Evolutionary conservation across 2,888 invertebrate genomes (phyloP), one percentile per base, ranked within the genome.

Genomic region (Kryphioiulus occultus): DNA sequence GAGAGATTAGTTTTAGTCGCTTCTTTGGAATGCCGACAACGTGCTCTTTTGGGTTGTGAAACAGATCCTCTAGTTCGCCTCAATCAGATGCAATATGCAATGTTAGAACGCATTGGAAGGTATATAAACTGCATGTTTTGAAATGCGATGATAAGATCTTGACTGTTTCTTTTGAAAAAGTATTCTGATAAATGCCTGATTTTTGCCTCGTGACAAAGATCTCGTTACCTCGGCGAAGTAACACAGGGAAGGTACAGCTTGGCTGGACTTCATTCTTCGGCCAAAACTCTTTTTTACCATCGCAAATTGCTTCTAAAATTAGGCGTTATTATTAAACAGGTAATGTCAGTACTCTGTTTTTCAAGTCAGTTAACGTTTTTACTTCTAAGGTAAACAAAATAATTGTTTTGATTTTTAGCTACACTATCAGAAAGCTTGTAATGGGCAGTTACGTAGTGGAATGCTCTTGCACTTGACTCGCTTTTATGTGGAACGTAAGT

Each of bases 21-120:
- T 19, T 93, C 93, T 86, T 95, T 96, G 91, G 91, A 92, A 42
- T 90, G 93, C 26, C 93, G 96, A 44, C 93, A 93, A 88, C 91
- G 91, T 88, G 93, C 94, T 0, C 91, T 96, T 59, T 92, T 94
- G 85, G 94, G 94, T 15, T 88, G 90, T 17, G 90, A 91, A 19
- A 88, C 90, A 88, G 90, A 93, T 88, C 91, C 93, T 1, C 91
- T 92, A 12, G 90, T 93, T 0, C 93, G 94, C 53, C 90, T 95
- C 17, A 92, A 92, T 4, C 90, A 93, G 7, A 91, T 93, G n/a
- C 94, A 94, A 88, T 96, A 95, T 91, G 94, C 95, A 90, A 92
- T 96, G 53, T 92, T 96, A 88, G 97, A 96, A 92, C 92, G 95
- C 90, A 94, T 96, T 53, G 96, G 95, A 0, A 93, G 96, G 91